Percentiles rank a stretch among this genome's conserved stretches.
Conservation (phyloP, 2,113 vertebrate genomes). For the Spermophilus dauricus region DNA sequence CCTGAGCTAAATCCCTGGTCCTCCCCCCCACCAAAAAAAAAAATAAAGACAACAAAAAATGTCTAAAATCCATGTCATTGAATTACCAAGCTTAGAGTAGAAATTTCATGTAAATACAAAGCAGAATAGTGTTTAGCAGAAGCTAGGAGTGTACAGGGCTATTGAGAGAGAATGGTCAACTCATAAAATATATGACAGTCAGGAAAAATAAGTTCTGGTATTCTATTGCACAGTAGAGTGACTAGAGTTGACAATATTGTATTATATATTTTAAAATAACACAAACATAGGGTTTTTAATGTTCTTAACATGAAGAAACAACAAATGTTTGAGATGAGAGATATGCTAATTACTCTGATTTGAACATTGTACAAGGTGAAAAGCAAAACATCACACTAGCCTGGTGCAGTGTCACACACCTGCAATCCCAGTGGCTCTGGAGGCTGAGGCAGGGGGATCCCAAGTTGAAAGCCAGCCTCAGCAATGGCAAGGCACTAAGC, state of each 20-base stretch:
- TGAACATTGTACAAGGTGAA: not conserved
- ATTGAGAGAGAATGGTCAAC: no score
- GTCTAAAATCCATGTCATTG: not conserved
- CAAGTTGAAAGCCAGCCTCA: no score
- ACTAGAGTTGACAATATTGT: not conserved
- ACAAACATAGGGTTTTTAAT: not conserved
- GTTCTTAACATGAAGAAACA: not conserved
- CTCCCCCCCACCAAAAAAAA: no score
- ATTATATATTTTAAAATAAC: not conserved
- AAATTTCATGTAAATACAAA: not conserved
- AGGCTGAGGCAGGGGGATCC: no score
- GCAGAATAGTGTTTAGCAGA: no score
- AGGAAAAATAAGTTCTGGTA: no score
- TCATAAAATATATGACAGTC: no score
- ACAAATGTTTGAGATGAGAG: not conserved
- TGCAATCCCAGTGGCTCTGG: no score
- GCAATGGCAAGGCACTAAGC: no score
- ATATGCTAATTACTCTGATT: not conserved
- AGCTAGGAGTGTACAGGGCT: no score
- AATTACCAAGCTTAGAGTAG: not conserved
- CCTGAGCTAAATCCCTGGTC: no score
- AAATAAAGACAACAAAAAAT: not conserved
- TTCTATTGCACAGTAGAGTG: not conserved
- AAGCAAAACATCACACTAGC: not conserved
- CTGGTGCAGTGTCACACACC: no score